Evolutionary conservation across 2,797 vertebrate species (phyloP), one percentile per base, ranked within the genome.

Genomic region (Halcyon badia): DNA sequence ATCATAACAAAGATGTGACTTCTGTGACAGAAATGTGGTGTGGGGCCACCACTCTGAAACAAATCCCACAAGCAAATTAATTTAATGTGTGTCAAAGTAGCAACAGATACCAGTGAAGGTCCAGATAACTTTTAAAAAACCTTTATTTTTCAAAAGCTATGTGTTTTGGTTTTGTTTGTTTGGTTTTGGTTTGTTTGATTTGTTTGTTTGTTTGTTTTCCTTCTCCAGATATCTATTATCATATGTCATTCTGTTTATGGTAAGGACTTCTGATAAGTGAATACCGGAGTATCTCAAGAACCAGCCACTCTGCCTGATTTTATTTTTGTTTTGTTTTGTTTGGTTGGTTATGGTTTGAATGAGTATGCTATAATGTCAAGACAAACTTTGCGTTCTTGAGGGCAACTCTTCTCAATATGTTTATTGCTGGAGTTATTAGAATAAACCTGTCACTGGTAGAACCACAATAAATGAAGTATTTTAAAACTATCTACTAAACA

Each of bases 221-320:
- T 35, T 8, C 5, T 26, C 70, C 62, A 90, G 92, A 57, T 90
- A 66, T 69, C 41, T 54, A 5, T 77, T 42, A 41, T 51, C 76
- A 56, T 84, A 60, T 83, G 61, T 82, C 69, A 61, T 75, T 77
- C 54, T 69, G 51, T 87, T 95, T 87, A 52, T 94, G 54, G 82
- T 89, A 83, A 94, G 72, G 88, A 84, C 58, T 84, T 37, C 58
- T 92, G 76, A 69, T 70, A 58, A 95, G 49, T 83, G 60, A 94
- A 49, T 48, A 62, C 49, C 56, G 48, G 61, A 76, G 51, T n/a
- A 62, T 83, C 66, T 85, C 52, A 94, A 84, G 60, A 94, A 69
- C 31, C 41, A 70, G 62, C 31, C 14, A 21, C 39, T 77, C 31
- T 57, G 8, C 16, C 13, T 85, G 33, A 14, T 56, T 83, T 25